Evolutionary conservation across 2,888 invertebrate species (phyloP).

Genomic region (Hirudinaria manillensis): DNA sequence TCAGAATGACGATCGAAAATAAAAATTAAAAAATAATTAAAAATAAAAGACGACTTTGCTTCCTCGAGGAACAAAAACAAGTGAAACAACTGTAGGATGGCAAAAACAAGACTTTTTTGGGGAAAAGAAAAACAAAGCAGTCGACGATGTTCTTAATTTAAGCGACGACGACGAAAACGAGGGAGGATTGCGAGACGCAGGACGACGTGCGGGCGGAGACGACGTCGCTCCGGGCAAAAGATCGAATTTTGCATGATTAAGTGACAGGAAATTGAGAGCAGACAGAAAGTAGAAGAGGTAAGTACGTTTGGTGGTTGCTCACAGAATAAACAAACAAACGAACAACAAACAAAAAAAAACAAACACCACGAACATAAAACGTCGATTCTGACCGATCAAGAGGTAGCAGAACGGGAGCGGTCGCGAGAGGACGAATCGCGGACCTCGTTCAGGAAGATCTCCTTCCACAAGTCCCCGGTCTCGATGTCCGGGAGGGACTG

Average conservation of each 20-base stretch:
- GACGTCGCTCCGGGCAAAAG: neutral
- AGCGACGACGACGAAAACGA: too few relatives aligned
- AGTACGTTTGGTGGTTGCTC: neutral
- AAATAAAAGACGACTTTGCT: neutral
- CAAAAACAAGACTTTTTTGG: neutral
- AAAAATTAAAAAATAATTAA: neutral
- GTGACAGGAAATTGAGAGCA: neutral
- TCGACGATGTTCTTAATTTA: neutral
- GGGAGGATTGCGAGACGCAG: too few relatives aligned
- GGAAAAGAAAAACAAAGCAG: neutral
- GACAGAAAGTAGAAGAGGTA: neutral
- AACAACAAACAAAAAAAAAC: neutral
- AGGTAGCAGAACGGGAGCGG: slow-evolving; percentile 1
- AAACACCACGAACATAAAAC: too few relatives aligned
- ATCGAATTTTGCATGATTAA: neutral
- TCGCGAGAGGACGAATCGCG: neutral
- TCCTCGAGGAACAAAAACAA: slow-evolving; percentile 6
- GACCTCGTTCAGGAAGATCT: slow-evolving; percentile 41
- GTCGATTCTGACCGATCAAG: slow-evolving; percentile 2
- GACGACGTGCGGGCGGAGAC: neutral
- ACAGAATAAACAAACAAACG: neutral
- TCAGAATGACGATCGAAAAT: neutral
- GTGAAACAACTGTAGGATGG: slow-evolving; percentile 3
- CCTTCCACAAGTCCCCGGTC: slow-evolving; percentile 46
- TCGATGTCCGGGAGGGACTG: slow-evolving; percentile 43